A percentile compares a stretch with the other conserved stretches of the same genome.
These are phyloP conservation scores for Samia ricini DNA, from an alignment of 1,140 invertebrate genomes.

Conservation along the genomic window DNA sequence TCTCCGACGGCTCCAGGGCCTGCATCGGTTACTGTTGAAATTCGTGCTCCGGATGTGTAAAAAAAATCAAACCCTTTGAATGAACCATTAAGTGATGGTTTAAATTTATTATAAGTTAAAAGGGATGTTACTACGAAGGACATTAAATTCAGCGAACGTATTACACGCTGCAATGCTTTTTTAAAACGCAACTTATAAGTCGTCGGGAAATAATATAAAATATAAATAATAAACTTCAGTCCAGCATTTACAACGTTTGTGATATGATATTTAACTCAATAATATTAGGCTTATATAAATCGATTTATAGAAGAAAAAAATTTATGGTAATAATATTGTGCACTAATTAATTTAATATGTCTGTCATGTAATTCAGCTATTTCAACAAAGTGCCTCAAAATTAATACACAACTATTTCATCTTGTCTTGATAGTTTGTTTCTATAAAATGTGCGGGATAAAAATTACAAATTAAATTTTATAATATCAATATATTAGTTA, in stretches of 20 bases:
- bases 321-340: conserved; percentile 51
- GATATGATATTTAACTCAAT: conserved; percentile 52
- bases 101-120: background rate
- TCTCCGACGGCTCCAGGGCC: conserved; percentile 65
- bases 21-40: conserved; percentile 69
- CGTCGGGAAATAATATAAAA: conserved; percentile 4
- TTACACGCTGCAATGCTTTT: conserved; percentile 6
- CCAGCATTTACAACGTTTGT: conserved; percentile 69
- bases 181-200: background rate
- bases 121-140: background rate
- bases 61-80: conserved; percentile 15
- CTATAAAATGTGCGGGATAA: conserved; percentile 21
- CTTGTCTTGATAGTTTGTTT: conserved; percentile 2
- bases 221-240: conserved; percentile 48
- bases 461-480: conserved; percentile 28
- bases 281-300: conserved; percentile 58
- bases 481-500: background rate
- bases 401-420: conserved; percentile 22
- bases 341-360: conserved; percentile 46
- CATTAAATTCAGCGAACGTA: background rate
- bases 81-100: background rate
- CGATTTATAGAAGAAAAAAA: conserved; percentile 15
- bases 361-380: conserved; percentile 47
- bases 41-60: conserved; percentile 65
- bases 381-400: conserved; percentile 64